These are phyloP conservation scores for Uropsilus gracilis DNA, from an alignment of 2,113 vertebrate genomes.

Conservation along the genomic window DNA sequence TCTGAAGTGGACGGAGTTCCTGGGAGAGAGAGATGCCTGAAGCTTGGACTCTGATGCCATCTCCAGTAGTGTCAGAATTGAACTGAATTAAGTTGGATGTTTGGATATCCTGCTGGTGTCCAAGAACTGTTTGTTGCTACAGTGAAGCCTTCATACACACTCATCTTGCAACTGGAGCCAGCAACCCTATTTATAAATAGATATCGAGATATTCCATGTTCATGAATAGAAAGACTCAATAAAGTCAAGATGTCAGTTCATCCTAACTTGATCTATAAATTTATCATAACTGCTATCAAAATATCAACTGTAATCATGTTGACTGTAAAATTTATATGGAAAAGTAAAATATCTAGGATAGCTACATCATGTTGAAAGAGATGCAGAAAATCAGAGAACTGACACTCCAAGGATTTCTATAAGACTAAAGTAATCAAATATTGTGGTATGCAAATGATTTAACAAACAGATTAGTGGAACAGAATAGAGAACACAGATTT, in stretches of 20 bases:
- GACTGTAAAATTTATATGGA: background rate
- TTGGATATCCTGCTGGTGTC: background rate
- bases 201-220: too few species aligned
- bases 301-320: background rate
- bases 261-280: background rate
- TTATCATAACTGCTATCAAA: background rate
- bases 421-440: background rate
- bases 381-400: background rate
- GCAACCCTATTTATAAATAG: background rate
- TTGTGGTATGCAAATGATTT: background rate
- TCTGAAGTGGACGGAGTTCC: background rate
- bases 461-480: background rate
- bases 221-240: background rate
- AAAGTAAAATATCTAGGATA: background rate
- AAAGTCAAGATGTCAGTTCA: background rate
- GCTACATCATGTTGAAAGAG: background rate
- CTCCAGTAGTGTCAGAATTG: background rate
- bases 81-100: background rate
- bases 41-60: background rate
- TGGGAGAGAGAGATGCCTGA: too few species aligned
- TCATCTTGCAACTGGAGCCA: background rate
- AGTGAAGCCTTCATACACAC: background rate
- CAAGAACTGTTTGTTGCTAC: background rate
- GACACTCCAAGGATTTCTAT: background rate
- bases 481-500: background rate